Base-by-base conservation (phyloP, 2,797 vertebrate species). In the Hapalemur alaotrensis region DNA sequence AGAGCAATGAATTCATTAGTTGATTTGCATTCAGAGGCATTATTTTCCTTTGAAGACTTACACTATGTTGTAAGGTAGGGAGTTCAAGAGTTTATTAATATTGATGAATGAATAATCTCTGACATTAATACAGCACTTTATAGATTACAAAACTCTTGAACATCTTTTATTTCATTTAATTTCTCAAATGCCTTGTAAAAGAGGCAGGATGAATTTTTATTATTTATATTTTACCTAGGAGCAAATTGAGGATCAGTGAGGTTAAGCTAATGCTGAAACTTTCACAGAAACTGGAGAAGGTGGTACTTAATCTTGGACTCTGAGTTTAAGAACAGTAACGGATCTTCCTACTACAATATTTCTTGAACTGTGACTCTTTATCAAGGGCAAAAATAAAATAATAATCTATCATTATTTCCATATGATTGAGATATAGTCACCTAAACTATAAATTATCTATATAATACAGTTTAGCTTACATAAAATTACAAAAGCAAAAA, bases 101-200 rank as follows among this genome's bases (percentile, higher is more conserved):
- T 67, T 61, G 57, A 89, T 96, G 78, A 78, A 83, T 83, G 63
- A 94, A 93, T 95, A 96, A 96, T 95, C 91, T 75, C 32, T 83
- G 91, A 92, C 86, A 93, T 95, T 69, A 97, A 83, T 50, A 70
- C 11, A 54, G 17, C 84, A 46, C 61, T 95, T 97, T 94, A 32
- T 32, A 86, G 85, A 94, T 92, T 93, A 80, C 32, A 86, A 89
- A 65, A 1, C 20, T 5, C 23, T 65, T 25, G 67, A 61, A 86
- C 9, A n/a, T 82, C 54, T 95, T 96, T 81, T 75, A 92, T 91
- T 95, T 92, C 20, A 83, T 86, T 95, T 97, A 89, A 93, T 96
- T 97, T 94, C 41, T 79, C 38, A 85, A 95, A 70, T 23, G 80
- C 38, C 46, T 92, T 76, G 20, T 67, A 96, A 87, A 91, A 20